These are phyloP conservation scores for Dendroctonus valens DNA, from an alignment of 1,140 invertebrate species.

Conservation along the genomic window DNA sequence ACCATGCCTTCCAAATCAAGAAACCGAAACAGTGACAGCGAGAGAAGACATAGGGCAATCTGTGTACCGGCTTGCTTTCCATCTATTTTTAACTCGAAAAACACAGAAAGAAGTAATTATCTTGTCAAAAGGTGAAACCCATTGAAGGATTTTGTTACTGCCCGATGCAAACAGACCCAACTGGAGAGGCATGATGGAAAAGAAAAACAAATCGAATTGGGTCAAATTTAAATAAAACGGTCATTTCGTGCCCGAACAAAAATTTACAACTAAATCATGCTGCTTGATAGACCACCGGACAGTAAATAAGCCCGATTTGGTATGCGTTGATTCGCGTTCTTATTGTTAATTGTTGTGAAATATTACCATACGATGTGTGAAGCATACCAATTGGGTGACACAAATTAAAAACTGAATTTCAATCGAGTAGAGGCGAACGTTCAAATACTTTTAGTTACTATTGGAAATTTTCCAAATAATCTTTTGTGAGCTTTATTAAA, in stretches of 20 bases:
- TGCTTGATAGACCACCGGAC: background rate
- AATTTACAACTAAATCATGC: slow-evolving; percentile 1
- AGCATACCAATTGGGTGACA: slow-evolving; percentile 10
- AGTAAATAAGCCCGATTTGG: background rate
- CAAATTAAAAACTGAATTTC: background rate
- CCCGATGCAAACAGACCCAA: background rate
- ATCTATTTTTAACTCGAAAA: slow-evolving; percentile 2
- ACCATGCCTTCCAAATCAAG: no score
- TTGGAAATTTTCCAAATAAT: no score
- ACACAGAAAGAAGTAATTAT: slow-evolving; percentile 1
- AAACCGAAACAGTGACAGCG: background rate
- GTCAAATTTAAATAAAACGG: no score
- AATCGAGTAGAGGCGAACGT: no score
- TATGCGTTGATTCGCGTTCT: slow-evolving; percentile 8
- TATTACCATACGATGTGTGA: slow-evolving; percentile 6
- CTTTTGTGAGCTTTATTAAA: no score
- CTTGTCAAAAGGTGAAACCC: slow-evolving; percentile 1
- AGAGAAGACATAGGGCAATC: background rate
- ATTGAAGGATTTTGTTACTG: background rate
- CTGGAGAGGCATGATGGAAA: background rate
- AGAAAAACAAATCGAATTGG: no score
- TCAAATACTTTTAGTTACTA: no score
- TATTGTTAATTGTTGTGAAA: slow-evolving; percentile 15
- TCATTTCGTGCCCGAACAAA: background rate
- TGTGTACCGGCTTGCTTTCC: background rate